A percentile compares a stretch with the other conserved stretches of the same genome.
phyloP scores from a whole-genome alignment of 2,113 vertebrate genomes.

The Onychostoma macrolepis region DNA sequence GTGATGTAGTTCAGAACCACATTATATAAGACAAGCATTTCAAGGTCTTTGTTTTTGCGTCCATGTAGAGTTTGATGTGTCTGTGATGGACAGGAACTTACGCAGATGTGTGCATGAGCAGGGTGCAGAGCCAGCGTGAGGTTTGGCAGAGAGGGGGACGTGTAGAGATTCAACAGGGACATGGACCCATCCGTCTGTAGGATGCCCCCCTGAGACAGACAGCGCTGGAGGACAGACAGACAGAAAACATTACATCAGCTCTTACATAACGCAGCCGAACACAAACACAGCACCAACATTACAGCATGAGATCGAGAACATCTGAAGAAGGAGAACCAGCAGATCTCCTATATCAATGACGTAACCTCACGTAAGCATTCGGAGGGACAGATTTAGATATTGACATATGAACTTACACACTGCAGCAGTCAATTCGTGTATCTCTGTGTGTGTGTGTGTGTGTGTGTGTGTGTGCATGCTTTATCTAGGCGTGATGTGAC shows the following conservation, averaged over 20 bases:
- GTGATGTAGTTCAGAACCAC: neutral
- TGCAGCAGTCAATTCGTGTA: neutral
- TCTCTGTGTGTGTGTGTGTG: neutral
- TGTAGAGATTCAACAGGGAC: slow-evolving; percentile 93
- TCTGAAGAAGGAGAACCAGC: neutral
- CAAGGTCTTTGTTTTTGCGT: neutral
- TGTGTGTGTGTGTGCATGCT: no score
- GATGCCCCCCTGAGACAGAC: slow-evolving; percentile 89
- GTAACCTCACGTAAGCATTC: neutral
- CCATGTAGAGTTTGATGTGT: neutral
- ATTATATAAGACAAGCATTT: neutral
- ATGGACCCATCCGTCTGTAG: slow-evolving; percentile 89
- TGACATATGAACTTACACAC: neutral
- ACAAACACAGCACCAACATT: neutral
- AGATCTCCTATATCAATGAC: neutral
- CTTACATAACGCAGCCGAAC: neutral
- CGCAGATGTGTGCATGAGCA: slow-evolving; percentile 83
- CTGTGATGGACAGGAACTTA: slow-evolving; percentile 72
- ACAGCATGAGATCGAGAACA: neutral
- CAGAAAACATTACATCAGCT: slow-evolving; percentile 3
- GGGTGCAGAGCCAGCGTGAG: slow-evolving; percentile 92
- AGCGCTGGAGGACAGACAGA: slow-evolving; percentile 74
- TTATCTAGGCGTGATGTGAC: no score
- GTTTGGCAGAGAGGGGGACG: slow-evolving; percentile 96
- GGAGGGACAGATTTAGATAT: neutral